Conservation (phyloP, 2,888 invertebrate species). For the Timandra comae region DNA sequence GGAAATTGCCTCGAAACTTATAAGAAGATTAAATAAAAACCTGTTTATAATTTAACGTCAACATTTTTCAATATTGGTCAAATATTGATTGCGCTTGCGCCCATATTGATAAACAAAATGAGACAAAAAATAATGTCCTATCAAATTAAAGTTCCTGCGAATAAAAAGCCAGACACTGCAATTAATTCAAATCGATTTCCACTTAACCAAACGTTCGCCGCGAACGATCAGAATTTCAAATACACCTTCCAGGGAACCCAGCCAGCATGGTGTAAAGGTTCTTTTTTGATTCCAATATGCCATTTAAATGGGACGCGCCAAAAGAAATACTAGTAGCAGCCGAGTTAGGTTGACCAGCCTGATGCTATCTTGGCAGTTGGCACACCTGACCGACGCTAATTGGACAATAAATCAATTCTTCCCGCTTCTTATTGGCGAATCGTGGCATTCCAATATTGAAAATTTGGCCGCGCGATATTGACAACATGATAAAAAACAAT, state of each 20-base stretch:
- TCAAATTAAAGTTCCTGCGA: constrained; percentile 64
- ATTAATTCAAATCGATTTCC: constrained; percentile 75
- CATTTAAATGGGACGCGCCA: constrained; percentile 69
- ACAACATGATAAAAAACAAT: constrained; percentile 77
- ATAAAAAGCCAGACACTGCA: constrained; percentile 50
- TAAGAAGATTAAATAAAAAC: no score
- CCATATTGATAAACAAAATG: no score
- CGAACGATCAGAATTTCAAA: constrained; percentile 73
- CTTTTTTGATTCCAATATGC: constrained; percentile 74
- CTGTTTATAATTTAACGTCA: no score
- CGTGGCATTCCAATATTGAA: constrained; percentile 77
- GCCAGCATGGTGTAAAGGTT: constrained; percentile 69
- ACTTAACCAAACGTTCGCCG: constrained; percentile 58
- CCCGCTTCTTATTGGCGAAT: constrained; percentile 76
- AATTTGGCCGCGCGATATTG: constrained; percentile 77
- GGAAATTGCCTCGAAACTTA: no score
- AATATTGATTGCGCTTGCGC: no score
- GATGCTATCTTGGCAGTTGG: constrained; percentile 77
- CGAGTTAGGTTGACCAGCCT: constrained; percentile 72
- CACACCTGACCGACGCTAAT: constrained; percentile 78
- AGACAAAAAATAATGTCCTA: constrained; percentile 37
- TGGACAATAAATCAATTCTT: constrained; percentile 78
- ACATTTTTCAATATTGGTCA: no score
- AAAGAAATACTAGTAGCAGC: constrained; percentile 69
- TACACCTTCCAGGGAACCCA: constrained; percentile 60